phyloP scores from a whole-genome alignment of 2,888 invertebrate species.

The Coenonympha glycerion region DNA sequence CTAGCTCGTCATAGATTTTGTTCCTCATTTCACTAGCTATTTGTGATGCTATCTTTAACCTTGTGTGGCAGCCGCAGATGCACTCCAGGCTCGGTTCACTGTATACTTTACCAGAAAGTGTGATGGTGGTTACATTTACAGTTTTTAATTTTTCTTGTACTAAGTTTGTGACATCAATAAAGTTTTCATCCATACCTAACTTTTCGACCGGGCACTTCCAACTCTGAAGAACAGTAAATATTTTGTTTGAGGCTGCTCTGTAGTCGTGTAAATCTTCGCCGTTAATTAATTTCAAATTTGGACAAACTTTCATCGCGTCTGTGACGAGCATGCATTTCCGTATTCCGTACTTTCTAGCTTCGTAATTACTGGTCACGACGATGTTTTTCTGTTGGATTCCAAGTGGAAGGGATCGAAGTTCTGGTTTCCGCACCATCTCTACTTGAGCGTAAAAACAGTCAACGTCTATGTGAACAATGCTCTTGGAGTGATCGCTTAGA shows the following conservation, averaged over 20 bases:
- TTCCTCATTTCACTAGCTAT: conserved; percentile 86
- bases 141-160: conserved; percentile 74
- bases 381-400: conserved; percentile 90
- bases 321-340: conserved; percentile 85
- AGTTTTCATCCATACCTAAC: conserved; percentile 90
- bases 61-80: conserved; percentile 83
- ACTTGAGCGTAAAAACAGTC: conserved; percentile 93
- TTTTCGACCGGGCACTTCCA: conserved; percentile 86
- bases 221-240: conserved; percentile 81
- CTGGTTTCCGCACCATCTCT: conserved; percentile 84
- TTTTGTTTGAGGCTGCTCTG: conserved; percentile 84
- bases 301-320: conserved; percentile 85
- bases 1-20: conserved; percentile 79
- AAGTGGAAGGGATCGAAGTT: conserved; percentile 79
- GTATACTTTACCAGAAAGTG: conserved; percentile 76
- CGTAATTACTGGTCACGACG: conserved; percentile 89
- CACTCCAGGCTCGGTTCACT: conserved; percentile 76
- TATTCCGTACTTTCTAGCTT: conserved; percentile 84
- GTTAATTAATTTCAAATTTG: conserved; percentile 83
- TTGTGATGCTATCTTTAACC: conserved; percentile 81
- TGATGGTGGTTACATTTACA: conserved; percentile 43
- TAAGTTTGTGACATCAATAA: conserved; percentile 84
- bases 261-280: conserved; percentile 90
- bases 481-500: conserved; percentile 76
- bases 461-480: conserved; percentile 86